Conservation (phyloP, 2,113 vertebrate species). For the Erpornis zantholeuca region DNA sequence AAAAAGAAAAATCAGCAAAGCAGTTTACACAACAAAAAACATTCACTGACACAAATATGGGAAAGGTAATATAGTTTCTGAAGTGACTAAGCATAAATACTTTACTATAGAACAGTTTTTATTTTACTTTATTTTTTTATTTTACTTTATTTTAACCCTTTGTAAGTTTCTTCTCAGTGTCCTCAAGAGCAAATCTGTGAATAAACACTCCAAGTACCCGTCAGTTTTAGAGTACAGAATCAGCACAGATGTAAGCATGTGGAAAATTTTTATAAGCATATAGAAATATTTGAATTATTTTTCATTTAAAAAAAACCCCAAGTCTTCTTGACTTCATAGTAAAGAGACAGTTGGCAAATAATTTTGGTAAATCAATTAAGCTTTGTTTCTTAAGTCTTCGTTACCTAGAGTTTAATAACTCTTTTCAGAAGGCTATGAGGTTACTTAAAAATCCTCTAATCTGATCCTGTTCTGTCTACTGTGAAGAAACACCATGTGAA, state of each 20-base stretch:
- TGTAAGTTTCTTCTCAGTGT: background rate
- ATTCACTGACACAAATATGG: background rate
- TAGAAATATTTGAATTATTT: background rate
- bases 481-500: background rate
- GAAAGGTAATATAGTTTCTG: background rate
- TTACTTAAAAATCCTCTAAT: background rate
- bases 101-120: background rate
- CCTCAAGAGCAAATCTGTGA: background rate
- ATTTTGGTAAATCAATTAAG: background rate
- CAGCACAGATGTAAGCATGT: background rate
- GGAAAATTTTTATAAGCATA: background rate
- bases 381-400: background rate
- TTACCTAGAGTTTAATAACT: background rate
- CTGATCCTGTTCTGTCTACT: background rate
- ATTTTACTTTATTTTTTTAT: too few relatives aligned
- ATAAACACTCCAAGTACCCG: background rate
- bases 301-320: background rate
- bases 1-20: background rate
- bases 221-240: background rate
- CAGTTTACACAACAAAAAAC: background rate
- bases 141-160: background rate
- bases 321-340: background rate
- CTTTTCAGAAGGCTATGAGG: background rate
- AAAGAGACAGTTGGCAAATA: background rate
- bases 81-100: background rate